A percentile compares a stretch with the other conserved stretches of the same genome.
These are phyloP conservation scores for Esperia sulphurella DNA, from an alignment of 2,888 invertebrate genomes.

Conservation along the genomic window DNA sequence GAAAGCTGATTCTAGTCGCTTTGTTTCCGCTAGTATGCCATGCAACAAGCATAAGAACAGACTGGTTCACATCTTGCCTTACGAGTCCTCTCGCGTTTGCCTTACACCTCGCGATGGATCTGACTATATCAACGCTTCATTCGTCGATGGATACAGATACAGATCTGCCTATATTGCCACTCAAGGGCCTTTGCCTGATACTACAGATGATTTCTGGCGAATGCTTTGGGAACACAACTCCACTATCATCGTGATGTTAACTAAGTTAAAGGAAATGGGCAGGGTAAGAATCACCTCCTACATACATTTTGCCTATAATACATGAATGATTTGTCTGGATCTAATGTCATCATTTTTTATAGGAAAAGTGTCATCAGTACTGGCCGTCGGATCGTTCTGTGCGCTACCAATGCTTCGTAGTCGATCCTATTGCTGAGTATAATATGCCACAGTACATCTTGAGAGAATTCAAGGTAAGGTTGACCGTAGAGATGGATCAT, in stretches of 20 bases:
- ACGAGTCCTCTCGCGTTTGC: constrained; percentile 96
- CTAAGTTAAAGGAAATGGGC: constrained; percentile 98
- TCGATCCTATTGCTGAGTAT: constrained; percentile 99
- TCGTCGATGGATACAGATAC: constrained; percentile 97
- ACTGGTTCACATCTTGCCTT: constrained; percentile 97
- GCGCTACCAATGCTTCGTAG: constrained; percentile 98
- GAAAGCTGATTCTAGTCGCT: constrained; percentile 95
- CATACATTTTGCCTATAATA: constrained; percentile 16
- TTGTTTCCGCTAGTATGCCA: constrained; percentile 96
- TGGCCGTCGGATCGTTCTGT: constrained; percentile 99
- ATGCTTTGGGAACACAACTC: constrained; percentile 99
- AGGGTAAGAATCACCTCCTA: constrained; percentile 80
- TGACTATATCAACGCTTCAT: constrained; percentile 99
- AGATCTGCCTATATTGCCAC: constrained; percentile 97
- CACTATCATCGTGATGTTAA: constrained; percentile 99
- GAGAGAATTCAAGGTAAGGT: constrained; percentile 93
- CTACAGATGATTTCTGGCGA: constrained; percentile 99
- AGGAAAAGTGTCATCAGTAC: constrained; percentile 99
- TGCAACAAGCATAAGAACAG: constrained; percentile 99
- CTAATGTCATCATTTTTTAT: constrained; percentile 32
- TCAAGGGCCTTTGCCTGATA: constrained; percentile 98
- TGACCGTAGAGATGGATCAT: not conserved
- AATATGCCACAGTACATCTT: constrained; percentile 99
- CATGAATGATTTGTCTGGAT: not conserved
- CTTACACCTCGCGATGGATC: constrained; percentile 96